phyloP scores from a whole-genome alignment of 2,888 invertebrate genomes.

The Allygus modestus region DNA sequence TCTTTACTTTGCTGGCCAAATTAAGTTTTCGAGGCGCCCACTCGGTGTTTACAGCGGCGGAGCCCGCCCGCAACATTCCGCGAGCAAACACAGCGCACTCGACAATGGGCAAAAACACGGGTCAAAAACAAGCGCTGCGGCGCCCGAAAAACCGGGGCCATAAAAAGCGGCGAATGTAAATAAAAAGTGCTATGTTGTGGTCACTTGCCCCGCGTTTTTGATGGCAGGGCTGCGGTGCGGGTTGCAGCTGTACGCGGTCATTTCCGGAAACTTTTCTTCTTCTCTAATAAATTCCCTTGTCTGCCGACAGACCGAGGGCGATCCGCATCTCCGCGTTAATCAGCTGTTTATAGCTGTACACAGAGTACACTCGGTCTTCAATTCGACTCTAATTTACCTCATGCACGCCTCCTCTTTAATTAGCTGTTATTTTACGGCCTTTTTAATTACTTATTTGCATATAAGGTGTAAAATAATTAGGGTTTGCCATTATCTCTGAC shows the following conservation, averaged over 20 bases:
- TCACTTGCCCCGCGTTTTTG: conserved; percentile 37
- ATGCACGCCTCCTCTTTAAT: conserved; percentile 16
- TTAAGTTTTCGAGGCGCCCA: conserved; percentile 17
- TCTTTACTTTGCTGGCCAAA: conserved; percentile 28
- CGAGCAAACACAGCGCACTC: conserved; percentile 3
- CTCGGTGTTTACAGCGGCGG: neutral
- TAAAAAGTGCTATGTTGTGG: conserved; percentile 56
- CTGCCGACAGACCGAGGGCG: conserved; percentile 31
- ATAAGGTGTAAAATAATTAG: conserved; percentile 28
- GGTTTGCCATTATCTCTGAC: neutral
- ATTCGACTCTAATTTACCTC: conserved; percentile 35
- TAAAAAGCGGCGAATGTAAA: conserved; percentile 45
- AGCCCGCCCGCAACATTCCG: conserved; percentile 26
- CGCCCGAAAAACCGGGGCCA: conserved; percentile 38
- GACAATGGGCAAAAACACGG: conserved; percentile 43
- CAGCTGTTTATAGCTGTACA: conserved; percentile 26
- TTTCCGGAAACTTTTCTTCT: conserved; percentile 50
- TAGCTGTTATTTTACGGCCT: neutral
- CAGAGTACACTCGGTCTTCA: conserved; percentile 1
- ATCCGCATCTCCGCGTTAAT: conserved; percentile 6
- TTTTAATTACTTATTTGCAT: conserved; percentile 40
- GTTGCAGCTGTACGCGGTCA: conserved; percentile 43
- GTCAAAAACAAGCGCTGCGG: conserved; percentile 42
- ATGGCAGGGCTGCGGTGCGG: neutral
- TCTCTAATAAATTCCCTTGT: conserved; percentile 37